A percentile compares a stretch with the other conserved stretches of the same genome.
Evolutionary conservation across 2,888 invertebrate genomes (phyloP).

Genomic region (Phalera bucephala): DNA sequence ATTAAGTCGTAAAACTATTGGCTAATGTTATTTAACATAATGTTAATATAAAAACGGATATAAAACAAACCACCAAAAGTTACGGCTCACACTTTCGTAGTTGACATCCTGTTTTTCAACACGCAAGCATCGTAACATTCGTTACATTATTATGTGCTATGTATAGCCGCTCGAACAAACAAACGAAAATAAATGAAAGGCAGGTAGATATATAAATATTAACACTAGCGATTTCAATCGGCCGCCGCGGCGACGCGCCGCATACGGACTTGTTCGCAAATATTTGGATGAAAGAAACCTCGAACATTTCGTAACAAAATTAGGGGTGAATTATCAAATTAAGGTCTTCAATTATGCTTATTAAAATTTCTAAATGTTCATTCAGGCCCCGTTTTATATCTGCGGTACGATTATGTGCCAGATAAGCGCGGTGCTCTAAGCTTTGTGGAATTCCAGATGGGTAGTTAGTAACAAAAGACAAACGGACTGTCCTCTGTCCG

Average conservation of each 20-base stretch:
- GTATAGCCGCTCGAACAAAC: constrained; percentile 1
- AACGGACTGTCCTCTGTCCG: constrained; percentile 11
- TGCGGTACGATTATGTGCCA: constrained; percentile 26
- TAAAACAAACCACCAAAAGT: not conserved
- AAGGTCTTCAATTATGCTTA: constrained; percentile 41
- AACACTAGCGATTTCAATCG: constrained; percentile 13
- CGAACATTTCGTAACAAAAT: constrained; percentile 30
- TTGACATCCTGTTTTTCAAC: constrained; percentile 1
- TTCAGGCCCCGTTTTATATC: constrained; percentile 32
- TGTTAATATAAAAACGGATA: not conserved
- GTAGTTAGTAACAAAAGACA: constrained; percentile 23
- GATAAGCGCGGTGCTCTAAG: constrained; percentile 26
- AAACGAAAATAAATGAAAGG: constrained; percentile 4
- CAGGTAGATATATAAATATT: constrained; percentile 5
- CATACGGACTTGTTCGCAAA: constrained; percentile 9
- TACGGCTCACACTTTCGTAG: not conserved
- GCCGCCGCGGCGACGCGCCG: constrained; percentile 11
- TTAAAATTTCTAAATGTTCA: constrained; percentile 33
- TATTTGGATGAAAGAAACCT: constrained; percentile 13
- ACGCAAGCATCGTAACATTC: not conserved
- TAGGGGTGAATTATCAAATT: constrained; percentile 41
- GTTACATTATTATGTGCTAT: constrained; percentile 1
- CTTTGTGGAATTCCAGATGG: constrained; percentile 35
- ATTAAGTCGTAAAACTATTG: not conserved
- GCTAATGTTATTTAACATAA: not conserved